These are phyloP conservation scores for Pseudococcus viburni DNA, from an alignment of 2,888 invertebrate genomes.

Conservation along the genomic window DNA sequence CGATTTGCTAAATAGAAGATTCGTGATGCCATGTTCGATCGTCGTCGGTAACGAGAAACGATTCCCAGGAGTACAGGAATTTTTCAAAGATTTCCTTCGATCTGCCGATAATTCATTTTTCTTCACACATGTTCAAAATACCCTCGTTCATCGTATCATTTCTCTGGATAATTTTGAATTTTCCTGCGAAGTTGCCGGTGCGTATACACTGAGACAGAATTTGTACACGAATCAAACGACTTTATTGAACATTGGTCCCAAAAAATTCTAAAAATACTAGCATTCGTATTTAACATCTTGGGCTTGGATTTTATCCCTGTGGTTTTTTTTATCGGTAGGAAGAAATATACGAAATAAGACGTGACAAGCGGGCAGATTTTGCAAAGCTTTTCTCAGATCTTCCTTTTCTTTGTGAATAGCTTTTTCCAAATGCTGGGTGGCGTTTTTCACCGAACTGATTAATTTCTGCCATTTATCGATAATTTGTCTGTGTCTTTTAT, in stretches of 20 bases:
- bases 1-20: constrained; percentile 59
- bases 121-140: constrained; percentile 54
- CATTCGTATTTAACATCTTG: neutral
- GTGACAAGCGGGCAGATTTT: constrained; percentile 26
- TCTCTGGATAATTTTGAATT: constrained; percentile 45
- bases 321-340: neutral
- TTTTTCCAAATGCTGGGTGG: neutral
- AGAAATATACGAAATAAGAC: constrained; percentile 8
- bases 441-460: neutral
- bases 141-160: constrained; percentile 57
- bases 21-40: constrained; percentile 55
- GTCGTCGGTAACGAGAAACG: constrained; percentile 59
- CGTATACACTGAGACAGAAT: neutral
- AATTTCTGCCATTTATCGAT: constrained; percentile 19
- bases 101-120: constrained; percentile 60
- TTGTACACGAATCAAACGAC: neutral
- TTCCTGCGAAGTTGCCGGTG: constrained; percentile 60
- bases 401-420: neutral
- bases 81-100: constrained; percentile 62
- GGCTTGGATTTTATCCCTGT: neutral
- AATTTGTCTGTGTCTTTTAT: neutral
- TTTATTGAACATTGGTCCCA: neutral
- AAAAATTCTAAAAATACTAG: neutral
- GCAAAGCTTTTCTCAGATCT: neutral
- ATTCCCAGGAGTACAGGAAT: constrained; percentile 64